A percentile compares a stretch with the other conserved stretches of the same genome.
These are phyloP conservation scores for Hypselothyrea guttata DNA, from an alignment of 2,888 invertebrate genomes.

Conservation along the genomic window DNA sequence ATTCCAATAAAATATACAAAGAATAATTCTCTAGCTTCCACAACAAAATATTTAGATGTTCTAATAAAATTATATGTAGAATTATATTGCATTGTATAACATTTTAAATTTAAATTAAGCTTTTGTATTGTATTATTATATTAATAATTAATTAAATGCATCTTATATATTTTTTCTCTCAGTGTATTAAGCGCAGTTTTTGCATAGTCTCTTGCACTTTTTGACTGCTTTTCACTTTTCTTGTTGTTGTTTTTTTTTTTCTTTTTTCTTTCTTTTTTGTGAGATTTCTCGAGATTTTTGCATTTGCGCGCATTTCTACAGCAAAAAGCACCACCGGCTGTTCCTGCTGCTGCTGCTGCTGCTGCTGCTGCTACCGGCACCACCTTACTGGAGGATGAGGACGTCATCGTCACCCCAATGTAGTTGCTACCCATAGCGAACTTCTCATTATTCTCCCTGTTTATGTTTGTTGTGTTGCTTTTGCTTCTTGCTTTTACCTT, in stretches of 20 bases:
- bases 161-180: too few species aligned
- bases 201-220: slow-evolving; percentile 69
- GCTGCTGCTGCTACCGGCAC: slow-evolving; percentile 32
- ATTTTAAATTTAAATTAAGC: too few species aligned
- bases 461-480: slow-evolving; percentile 24
- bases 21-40: too few species aligned
- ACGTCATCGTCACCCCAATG: slow-evolving; percentile 70
- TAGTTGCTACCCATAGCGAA: slow-evolving; percentile 69
- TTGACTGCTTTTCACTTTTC: slow-evolving; percentile 59
- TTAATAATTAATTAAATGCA: too few species aligned
- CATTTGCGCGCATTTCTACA: slow-evolving; percentile 75
- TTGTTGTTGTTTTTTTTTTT: slow-evolving; percentile 28
- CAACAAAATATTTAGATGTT: too few species aligned
- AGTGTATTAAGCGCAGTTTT: slow-evolving; percentile 48
- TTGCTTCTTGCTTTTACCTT: slow-evolving; percentile 30
- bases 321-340: slow-evolving; percentile 71
- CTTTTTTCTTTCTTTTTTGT: slow-evolving; percentile 5
- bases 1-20: too few species aligned
- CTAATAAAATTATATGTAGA: too few species aligned
- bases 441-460: slow-evolving; percentile 65
- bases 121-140: too few species aligned
- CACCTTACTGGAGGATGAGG: slow-evolving; percentile 52
- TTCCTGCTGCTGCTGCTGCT: slow-evolving; percentile 31
- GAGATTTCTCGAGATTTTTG: slow-evolving; percentile 61
- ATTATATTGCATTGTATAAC: too few species aligned